Evolutionary conservation across 2,797 vertebrate genomes (phyloP), one percentile per base, ranked within the genome.

Genomic region (Strix occidentalis): DNA sequence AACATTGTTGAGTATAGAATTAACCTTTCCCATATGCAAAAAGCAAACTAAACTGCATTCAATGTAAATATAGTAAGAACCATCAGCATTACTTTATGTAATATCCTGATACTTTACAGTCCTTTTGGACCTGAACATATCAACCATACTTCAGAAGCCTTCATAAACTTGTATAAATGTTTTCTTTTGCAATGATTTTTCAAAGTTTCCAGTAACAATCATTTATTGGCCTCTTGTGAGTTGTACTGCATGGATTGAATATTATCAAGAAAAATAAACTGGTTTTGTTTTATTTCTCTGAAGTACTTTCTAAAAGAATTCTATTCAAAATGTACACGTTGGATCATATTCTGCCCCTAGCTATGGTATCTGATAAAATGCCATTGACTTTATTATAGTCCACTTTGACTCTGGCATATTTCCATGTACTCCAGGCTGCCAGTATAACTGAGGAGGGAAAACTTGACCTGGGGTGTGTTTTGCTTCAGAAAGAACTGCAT

Each of bases 111-210:
- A 78, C 43, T 95, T 96, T 94, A 96, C 82, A 84, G 68, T 77
- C 90, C 84, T 96, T 96, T 92, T 95, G 86, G 90, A 92, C 81
- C 65, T 81, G 78, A 95, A 75, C 31, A 15, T 76, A 86, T 95
- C 92, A 29, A 48, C 69, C 82, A 70, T 96, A 91, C 84, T 96
- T 97, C 94, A 96, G 96, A 96, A 97, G 89, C 87, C 54, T 95
- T 91, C 89, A 92, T 96, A 94, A 96, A 95, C 50, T 92, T 96
- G 54, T 50, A 84, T 86, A 96, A 97, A 97, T 93, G 89, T 96
- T 97, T 97, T 96, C 90, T 95, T 96, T 96, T 84, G 72, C 92
- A 92, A 94, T 86, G 76, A 88, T 96, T 94, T 96, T 96, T 96
- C 94, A 91, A 88, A 91, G 82, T 95, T 97, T 96, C 93, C 95